Percentiles rank a stretch among this genome's conserved stretches.
phyloP scores from a whole-genome alignment of 2,888 invertebrate species.

The Clostera curtula region DNA sequence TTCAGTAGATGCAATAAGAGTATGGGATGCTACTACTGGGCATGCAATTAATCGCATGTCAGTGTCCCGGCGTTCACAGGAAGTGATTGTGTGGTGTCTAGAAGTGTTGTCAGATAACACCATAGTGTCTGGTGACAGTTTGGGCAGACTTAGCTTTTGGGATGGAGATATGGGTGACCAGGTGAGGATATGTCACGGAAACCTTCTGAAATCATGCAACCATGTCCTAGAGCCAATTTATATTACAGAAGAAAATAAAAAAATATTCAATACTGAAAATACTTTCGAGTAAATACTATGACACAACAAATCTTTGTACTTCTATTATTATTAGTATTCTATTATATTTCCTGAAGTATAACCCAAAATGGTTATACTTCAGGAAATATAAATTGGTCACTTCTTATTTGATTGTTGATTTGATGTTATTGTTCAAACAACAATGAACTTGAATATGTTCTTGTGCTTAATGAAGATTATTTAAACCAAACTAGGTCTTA shows the following conservation, averaged over 20 bases:
- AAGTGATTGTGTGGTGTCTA: constrained; percentile 92
- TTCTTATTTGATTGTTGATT: no score
- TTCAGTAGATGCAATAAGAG: constrained; percentile 86
- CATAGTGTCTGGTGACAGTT: constrained; percentile 88
- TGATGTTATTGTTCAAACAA: no score
- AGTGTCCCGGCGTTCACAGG: constrained; percentile 77
- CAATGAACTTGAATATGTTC: no score
- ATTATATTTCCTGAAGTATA: no score
- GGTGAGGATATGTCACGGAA: constrained; percentile 26
- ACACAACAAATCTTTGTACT: no score
- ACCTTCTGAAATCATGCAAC: background rate
- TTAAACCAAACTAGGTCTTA: no score
- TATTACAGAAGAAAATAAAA: background rate
- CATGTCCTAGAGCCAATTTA: no score
- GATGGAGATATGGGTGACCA: constrained; percentile 86
- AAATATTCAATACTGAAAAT: background rate
- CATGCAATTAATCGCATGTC: constrained; percentile 89
- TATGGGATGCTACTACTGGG: constrained; percentile 90
- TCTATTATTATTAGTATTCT: no score
- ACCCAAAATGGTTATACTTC: no score
- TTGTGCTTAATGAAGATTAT: no score
- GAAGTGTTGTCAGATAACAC: constrained; percentile 86
- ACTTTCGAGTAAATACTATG: no score
- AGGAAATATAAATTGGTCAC: no score
- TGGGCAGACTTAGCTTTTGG: constrained; percentile 91